Percentiles rank a stretch among this genome's conserved stretches.
Evolutionary conservation across 2,888 invertebrate species (phyloP).

Genomic region (Plebejus melissa): DNA sequence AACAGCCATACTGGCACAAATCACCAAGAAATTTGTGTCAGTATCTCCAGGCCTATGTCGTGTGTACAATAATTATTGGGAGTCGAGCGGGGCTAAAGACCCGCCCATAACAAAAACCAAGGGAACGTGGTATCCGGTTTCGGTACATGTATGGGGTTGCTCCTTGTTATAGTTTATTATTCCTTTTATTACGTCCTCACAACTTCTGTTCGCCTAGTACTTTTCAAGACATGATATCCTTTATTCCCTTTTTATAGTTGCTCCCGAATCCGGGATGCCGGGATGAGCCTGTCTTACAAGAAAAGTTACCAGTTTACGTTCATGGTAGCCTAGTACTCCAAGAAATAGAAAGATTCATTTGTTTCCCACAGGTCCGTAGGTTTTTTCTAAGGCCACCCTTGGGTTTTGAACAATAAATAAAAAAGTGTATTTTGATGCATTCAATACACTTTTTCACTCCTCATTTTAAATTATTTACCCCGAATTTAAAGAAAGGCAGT

Average conservation of each 20-base stretch:
- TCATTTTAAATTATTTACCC: too few relatives aligned
- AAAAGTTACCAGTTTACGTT: conserved; percentile 29
- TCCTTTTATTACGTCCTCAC: conserved; percentile 13
- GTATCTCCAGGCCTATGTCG: not conserved
- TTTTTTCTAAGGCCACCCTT: not conserved
- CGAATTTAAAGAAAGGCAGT: too few relatives aligned
- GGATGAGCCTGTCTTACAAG: conserved; percentile 1
- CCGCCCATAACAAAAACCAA: conserved; percentile 21
- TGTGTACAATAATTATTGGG: not conserved
- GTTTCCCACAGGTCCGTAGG: conserved; percentile 29
- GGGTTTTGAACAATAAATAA: too few relatives aligned
- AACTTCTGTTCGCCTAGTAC: conserved; percentile 30
- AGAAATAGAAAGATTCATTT: conserved; percentile 29
- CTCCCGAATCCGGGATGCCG: not conserved
- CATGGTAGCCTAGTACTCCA: conserved; percentile 32
- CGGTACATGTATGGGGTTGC: conserved; percentile 1
- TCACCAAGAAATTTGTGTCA: too few relatives aligned
- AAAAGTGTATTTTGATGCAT: too few relatives aligned
- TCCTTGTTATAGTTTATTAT: not conserved
- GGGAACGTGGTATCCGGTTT: not conserved
- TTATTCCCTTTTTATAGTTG: conserved; percentile 22
- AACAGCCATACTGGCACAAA: too few relatives aligned
- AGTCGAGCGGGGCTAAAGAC: not conserved
- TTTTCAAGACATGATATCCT: conserved; percentile 29
- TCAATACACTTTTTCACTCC: too few relatives aligned